Conservation (phyloP, 2,888 invertebrate genomes). For the Dascillus cervinus region DNA sequence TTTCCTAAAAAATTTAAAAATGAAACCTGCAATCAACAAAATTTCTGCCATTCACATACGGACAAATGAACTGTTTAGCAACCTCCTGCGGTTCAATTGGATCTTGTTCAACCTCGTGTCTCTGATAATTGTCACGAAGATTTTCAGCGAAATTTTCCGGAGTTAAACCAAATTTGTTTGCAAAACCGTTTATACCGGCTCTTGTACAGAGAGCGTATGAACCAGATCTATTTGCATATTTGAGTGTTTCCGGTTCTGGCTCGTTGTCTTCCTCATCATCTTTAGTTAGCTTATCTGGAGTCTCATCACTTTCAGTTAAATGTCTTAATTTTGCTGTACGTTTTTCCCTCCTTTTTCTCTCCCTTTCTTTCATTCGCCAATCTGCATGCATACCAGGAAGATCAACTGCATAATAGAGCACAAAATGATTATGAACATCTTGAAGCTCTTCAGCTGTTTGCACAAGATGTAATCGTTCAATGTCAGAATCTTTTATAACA, state of each 20-base stretch:
- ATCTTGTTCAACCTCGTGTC: constrained; percentile 92
- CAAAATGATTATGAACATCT: constrained; percentile 89
- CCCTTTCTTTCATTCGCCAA: constrained; percentile 58
- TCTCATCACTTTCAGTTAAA: constrained; percentile 52
- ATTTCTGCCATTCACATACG: too few relatives aligned
- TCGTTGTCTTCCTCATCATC: constrained; percentile 51
- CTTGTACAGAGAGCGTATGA: constrained; percentile 82
- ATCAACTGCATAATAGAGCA: constrained; percentile 83
- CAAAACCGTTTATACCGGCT: constrained; percentile 75
- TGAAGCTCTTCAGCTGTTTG: constrained; percentile 86
- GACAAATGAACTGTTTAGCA: constrained; percentile 68
- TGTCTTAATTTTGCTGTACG: constrained; percentile 27
- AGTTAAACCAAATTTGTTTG: constrained; percentile 84
- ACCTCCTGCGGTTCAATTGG: constrained; percentile 74
- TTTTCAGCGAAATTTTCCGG: constrained; percentile 97
- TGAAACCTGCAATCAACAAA: not conserved
- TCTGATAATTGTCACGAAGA: constrained; percentile 88
- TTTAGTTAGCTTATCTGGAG: constrained; percentile 47
- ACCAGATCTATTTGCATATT: constrained; percentile 80
- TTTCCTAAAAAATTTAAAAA: constrained; percentile 42
- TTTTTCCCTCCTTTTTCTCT: constrained; percentile 50
- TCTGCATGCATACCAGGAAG: constrained; percentile 76
- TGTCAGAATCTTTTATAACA: constrained; percentile 77
- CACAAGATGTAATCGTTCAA: constrained; percentile 66
- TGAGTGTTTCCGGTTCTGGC: constrained; percentile 56